phyloP scores from a whole-genome alignment of 2,888 invertebrate species.

The Periphyllus acericola region DNA sequence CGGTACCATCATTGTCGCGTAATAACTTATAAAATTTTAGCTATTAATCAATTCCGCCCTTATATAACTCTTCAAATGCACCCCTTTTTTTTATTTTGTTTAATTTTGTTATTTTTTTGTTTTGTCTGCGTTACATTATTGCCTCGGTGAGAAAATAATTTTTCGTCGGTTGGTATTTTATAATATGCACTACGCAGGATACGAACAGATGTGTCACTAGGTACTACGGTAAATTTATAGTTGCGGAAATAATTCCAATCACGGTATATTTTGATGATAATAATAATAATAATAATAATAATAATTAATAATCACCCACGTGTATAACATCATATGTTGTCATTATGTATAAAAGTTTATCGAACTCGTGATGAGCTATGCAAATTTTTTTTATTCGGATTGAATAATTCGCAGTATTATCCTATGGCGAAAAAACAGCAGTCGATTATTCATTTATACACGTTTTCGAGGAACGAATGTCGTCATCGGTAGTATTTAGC shows the following conservation, averaged over 20 bases:
- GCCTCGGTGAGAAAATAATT: background rate
- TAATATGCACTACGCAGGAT: background rate
- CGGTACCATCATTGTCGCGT: conserved; percentile 27
- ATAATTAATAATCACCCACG: conserved; percentile 21
- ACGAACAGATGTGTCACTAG: background rate
- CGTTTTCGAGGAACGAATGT: conserved; percentile 43
- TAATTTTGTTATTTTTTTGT: background rate
- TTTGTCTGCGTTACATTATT: background rate
- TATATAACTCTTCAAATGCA: conserved; percentile 17
- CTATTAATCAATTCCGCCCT: conserved; percentile 47
- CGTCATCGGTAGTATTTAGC: conserved; percentile 43
- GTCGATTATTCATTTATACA: conserved; percentile 40
- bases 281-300: conserved; percentile 2
- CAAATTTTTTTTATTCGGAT: conserved; percentile 36
- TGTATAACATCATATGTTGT: conserved; percentile 7
- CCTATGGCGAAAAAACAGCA: conserved; percentile 22
- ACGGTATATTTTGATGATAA: background rate
- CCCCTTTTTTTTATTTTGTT: background rate
- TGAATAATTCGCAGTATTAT: conserved; percentile 50
- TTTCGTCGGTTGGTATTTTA: background rate
- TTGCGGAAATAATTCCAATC: background rate
- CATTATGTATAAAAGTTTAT: conserved; percentile 47
- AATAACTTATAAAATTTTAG: conserved; percentile 20
- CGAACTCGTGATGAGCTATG: conserved; percentile 53
- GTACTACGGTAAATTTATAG: background rate